Conservation (phyloP, 2,113 vertebrate genomes). For the Azemiops feae region DNA sequence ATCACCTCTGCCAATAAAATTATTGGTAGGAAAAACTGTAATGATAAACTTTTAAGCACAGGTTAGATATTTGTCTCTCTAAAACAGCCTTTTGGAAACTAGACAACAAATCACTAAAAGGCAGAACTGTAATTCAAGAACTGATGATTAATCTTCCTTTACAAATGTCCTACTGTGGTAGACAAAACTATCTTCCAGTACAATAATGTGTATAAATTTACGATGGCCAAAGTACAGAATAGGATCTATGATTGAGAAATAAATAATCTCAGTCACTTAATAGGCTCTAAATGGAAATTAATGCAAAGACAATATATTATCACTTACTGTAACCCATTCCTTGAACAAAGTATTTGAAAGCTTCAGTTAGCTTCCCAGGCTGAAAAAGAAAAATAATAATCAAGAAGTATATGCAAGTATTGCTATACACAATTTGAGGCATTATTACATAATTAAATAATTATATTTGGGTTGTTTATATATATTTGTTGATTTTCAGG, state of each 20-base stretch:
- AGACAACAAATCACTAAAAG: background rate
- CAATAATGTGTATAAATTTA: background rate
- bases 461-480: background rate
- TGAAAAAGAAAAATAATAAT: conserved; percentile 47
- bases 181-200: background rate
- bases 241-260: conserved; percentile 11
- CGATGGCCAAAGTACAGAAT: background rate
- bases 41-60: background rate
- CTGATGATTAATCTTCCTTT: background rate
- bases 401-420: conserved; percentile 10
- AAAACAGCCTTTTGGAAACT: background rate
- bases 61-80: background rate
- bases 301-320: conserved; percentile 2
- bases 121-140: background rate
- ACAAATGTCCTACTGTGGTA: background rate
- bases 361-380: conserved; percentile 91
- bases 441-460: background rate
- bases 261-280: background rate
- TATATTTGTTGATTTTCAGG: background rate
- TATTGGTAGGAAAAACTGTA: background rate
- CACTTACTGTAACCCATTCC: conserved; percentile 98
- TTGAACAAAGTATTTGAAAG: conserved; percentile 97
- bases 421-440: background rate
- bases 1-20: background rate
- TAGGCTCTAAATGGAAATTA: background rate